Percentiles rank a stretch among this genome's conserved stretches.
Conservation (phyloP, 1,140 invertebrate species). For the Ooceraea biroi region DNA sequence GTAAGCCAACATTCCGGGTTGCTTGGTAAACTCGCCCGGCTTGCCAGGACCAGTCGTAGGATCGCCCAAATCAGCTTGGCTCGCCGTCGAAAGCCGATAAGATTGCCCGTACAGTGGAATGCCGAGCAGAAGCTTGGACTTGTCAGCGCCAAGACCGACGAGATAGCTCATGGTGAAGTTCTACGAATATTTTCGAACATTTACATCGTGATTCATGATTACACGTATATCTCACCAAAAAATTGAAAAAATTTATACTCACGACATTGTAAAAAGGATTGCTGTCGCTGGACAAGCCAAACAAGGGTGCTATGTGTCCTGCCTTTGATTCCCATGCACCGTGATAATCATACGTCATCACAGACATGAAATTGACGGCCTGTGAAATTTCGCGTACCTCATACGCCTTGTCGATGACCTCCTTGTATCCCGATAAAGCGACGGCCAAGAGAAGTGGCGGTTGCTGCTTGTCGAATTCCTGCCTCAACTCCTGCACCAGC, state of each 20-base stretch:
- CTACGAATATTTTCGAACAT: conserved; percentile 82
- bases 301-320: conserved; percentile 94
- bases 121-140: conserved; percentile 93
- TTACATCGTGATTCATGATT: background rate
- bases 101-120: conserved; percentile 96
- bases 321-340: conserved; percentile 94
- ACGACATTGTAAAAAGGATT: conserved; percentile 93
- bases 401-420: conserved; percentile 94
- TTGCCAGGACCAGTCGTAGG: conserved; percentile 90
- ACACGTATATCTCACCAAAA: background rate
- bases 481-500: conserved; percentile 92
- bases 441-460: conserved; percentile 92
- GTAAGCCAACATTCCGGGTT: conserved; percentile 95
- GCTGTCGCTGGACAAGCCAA: conserved; percentile 87
- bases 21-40: conserved; percentile 93
- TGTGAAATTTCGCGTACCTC: conserved; percentile 90
- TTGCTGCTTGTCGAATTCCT: conserved; percentile 90
- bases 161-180: conserved; percentile 93
- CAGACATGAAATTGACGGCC: conserved; percentile 93
- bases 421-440: conserved; percentile 95
- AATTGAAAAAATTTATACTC: conserved; percentile 77
- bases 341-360: conserved; percentile 96
- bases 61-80: conserved; percentile 84
- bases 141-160: conserved; percentile 90
- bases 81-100: conserved; percentile 89